A percentile compares a stretch with the other conserved stretches of the same genome.
Evolutionary conservation across 1,140 invertebrate species (phyloP).

Genomic region (Pomacea maculata): DNA sequence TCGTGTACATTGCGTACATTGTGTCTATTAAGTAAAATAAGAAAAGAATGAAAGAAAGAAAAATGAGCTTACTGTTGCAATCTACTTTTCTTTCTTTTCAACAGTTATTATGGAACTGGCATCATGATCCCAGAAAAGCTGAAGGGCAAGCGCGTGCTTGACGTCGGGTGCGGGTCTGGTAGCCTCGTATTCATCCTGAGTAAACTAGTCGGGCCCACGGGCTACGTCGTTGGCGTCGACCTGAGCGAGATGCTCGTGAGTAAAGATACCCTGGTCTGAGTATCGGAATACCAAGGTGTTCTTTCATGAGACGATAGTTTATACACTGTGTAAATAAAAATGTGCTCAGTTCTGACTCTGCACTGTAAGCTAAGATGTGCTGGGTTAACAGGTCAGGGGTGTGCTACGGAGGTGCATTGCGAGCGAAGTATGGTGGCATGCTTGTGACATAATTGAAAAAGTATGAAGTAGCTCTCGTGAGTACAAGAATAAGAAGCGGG

Average conservation of each 20-base stretch:
- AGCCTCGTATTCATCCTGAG: conserved; percentile 46
- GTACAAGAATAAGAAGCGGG: too few species aligned
- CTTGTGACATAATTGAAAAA: too few species aligned
- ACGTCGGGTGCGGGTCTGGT: conserved; percentile 47
- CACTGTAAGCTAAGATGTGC: not conserved
- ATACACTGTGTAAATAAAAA: not conserved
- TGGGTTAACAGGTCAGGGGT: not conserved
- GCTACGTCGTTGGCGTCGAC: conserved; percentile 47
- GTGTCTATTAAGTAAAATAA: too few species aligned
- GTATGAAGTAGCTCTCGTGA: too few species aligned
- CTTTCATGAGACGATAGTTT: too few species aligned
- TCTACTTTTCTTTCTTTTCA: not conserved
- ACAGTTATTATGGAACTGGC: conserved; percentile 48
- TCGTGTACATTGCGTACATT: too few species aligned
- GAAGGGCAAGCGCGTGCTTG: conserved; percentile 36
- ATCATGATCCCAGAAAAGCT: conserved; percentile 41
- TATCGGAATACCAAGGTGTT: too few species aligned
- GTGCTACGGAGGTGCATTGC: not conserved
- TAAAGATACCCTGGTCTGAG: not conserved
- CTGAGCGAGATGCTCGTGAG: conserved; percentile 40
- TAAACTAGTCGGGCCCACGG: conserved; percentile 46
- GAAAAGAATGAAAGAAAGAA: too few species aligned
- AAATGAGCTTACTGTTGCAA: too few species aligned
- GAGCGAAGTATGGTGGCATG: not conserved
- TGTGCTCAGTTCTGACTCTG: not conserved